Conservation (phyloP, 2,797 vertebrate species). For the Alfaro cultratus region DNA sequence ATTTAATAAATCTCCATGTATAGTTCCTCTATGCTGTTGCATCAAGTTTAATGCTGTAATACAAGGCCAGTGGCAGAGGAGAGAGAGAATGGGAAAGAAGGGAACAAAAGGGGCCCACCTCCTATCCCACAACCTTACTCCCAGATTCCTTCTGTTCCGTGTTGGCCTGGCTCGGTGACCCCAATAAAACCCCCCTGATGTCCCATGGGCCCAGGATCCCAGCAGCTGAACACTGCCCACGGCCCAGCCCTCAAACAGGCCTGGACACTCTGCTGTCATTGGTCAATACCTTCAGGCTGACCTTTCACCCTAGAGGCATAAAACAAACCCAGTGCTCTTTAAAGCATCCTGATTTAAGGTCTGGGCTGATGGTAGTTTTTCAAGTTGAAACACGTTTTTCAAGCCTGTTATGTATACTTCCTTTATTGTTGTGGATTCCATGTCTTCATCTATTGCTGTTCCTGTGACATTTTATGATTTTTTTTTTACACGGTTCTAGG, state of each 20-base stretch:
- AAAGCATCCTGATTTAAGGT: conserved; percentile 61
- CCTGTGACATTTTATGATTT: background rate
- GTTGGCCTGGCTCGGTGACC: conserved; percentile 76
- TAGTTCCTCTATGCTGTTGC: conserved; percentile 17
- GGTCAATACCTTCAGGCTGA: conserved; percentile 76
- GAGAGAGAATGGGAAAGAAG: conserved; percentile 47
- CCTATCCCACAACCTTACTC: conserved; percentile 63
- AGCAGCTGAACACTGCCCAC: conserved; percentile 76
- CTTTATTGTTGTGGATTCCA: background rate
- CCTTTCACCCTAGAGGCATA: conserved; percentile 74
- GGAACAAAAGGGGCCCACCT: conserved; percentile 72
- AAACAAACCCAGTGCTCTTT: conserved; percentile 67
- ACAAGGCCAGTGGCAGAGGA: conserved; percentile 30
- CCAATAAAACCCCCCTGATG: conserved; percentile 66
- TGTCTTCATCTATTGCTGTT: conserved; percentile 7
- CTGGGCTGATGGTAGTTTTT: conserved; percentile 20
- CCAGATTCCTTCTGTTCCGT: conserved; percentile 81
- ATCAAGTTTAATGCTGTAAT: conserved; percentile 67
- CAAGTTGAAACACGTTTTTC: conserved; percentile 40
- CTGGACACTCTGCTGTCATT: conserved; percentile 64
- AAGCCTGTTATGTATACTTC: conserved; percentile 10
- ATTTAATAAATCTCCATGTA: background rate
- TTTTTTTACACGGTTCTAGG: background rate
- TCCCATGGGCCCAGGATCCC: conserved; percentile 75
- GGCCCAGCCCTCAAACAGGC: conserved; percentile 63